Evolutionary conservation across 2,797 vertebrate species (phyloP).

Genomic region (Liasis olivaceus): DNA sequence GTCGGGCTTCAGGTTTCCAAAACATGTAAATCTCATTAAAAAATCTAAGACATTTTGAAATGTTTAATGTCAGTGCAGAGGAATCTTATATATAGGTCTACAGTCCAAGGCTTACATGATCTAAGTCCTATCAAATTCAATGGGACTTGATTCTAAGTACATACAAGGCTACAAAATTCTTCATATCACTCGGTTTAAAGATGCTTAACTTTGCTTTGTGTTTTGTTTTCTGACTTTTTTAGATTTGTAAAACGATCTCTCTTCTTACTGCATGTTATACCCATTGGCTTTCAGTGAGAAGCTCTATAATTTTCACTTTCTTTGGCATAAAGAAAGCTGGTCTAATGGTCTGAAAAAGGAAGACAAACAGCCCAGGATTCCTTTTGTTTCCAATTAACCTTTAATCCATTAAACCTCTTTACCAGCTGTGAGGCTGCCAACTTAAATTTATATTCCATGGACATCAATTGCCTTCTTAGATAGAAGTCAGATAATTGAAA

Average conservation of each 20-base stretch:
- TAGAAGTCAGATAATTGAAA: conserved; percentile 9
- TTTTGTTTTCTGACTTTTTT: background rate
- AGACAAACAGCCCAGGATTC: conserved; percentile 13
- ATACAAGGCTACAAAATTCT: background rate
- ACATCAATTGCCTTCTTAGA: conserved; percentile 22
- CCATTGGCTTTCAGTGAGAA: background rate
- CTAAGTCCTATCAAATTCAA: background rate
- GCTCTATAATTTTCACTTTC: conserved; percentile 5
- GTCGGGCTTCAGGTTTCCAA: background rate
- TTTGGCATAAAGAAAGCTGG: background rate
- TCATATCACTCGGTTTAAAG: background rate
- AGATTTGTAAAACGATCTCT: background rate
- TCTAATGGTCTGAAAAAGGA: conserved; percentile 13
- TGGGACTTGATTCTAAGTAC: background rate
- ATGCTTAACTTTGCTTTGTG: background rate
- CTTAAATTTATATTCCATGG: conserved; percentile 22
- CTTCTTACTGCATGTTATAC: background rate
- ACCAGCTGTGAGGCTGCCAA: conserved; percentile 13
- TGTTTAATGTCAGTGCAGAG: background rate
- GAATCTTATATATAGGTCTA: background rate
- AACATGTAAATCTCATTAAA: background rate
- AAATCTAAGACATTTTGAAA: background rate
- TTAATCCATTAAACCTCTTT: conserved; percentile 28
- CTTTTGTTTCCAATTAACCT: conserved; percentile 30
- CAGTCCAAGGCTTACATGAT: background rate